Conservation (phyloP, 2,888 invertebrate genomes). For the Hypomecis punctinalis region DNA sequence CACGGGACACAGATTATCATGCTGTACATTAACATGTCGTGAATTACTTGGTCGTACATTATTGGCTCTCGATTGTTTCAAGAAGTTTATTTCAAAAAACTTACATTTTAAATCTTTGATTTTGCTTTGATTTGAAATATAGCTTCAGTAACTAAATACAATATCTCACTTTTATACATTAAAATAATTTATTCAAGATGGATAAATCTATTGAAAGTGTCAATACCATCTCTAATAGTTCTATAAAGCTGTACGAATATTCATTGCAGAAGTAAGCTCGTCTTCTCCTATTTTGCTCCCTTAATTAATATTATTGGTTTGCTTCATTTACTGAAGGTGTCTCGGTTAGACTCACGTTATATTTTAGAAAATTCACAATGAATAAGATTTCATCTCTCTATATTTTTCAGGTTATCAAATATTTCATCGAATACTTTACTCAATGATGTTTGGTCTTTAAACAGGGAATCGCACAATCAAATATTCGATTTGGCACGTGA, state of each 20-base stretch:
- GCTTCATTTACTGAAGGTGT: background rate
- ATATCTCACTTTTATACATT: background rate
- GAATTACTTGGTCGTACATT: too few species aligned
- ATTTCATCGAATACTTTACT: slow-evolving; percentile 57
- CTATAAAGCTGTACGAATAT: slow-evolving; percentile 54
- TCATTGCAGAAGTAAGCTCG: slow-evolving; percentile 54
- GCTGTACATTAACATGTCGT: too few species aligned
- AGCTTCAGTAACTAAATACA: too few species aligned
- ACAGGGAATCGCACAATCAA: slow-evolving; percentile 50
- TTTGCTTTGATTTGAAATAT: too few species aligned
- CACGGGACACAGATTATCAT: too few species aligned
- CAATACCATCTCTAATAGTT: slow-evolving; percentile 42
- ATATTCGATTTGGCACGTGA: slow-evolving; percentile 52
- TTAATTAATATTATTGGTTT: slow-evolving; percentile 2
- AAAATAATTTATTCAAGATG: slow-evolving; percentile 13
- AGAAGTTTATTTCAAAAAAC: too few species aligned
- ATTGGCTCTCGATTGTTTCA: too few species aligned
- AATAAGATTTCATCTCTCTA: too few species aligned
- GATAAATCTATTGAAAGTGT: slow-evolving; percentile 3
- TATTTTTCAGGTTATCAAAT: slow-evolving; percentile 63
- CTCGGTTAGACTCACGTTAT: too few species aligned
- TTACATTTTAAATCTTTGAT: too few species aligned
- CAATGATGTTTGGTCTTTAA: slow-evolving; percentile 58
- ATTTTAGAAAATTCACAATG: too few species aligned
- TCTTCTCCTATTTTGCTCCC: background rate